Percentiles rank a stretch among this genome's conserved stretches.
Conservation (phyloP, 2,888 invertebrate species). For the Tachina lurida region DNA sequence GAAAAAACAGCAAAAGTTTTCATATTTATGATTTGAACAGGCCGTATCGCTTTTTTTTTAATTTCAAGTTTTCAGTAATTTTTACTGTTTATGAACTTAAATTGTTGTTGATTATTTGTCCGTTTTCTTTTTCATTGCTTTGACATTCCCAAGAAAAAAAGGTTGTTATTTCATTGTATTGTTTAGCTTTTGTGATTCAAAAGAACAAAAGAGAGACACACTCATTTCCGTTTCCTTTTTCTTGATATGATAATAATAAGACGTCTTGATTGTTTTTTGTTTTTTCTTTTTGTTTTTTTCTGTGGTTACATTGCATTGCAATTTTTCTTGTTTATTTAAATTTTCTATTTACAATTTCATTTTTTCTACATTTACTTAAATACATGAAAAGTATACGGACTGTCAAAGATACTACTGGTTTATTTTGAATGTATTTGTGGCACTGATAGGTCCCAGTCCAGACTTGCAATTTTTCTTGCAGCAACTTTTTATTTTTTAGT, state of each 20-base stretch:
- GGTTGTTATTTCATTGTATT: not conserved
- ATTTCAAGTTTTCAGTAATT: too few species aligned
- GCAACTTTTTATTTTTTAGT: too few species aligned
- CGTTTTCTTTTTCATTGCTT: not conserved
- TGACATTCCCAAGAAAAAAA: not conserved
- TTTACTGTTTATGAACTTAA: too few species aligned
- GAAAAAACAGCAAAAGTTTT: too few species aligned
- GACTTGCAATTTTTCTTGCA: too few species aligned
- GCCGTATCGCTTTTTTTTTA: too few species aligned
- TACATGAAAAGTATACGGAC: slow-evolving; percentile 11
- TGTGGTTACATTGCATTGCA: slow-evolving; percentile 44
- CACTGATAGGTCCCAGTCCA: too few species aligned
- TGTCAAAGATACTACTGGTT: slow-evolving; percentile 29
- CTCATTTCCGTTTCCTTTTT: slow-evolving; percentile 63
- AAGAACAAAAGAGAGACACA: slow-evolving; percentile 51
- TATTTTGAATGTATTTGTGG: slow-evolving; percentile 1
- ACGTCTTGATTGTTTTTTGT: not conserved
- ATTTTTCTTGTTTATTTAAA: slow-evolving; percentile 33
- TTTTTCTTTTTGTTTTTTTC: not conserved
- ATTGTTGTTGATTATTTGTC: not conserved
- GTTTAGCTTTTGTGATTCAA: slow-evolving; percentile 12
- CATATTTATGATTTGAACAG: too few species aligned
- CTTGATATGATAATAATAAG: slow-evolving; percentile 26
- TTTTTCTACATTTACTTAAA: not conserved
- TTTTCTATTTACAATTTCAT: not conserved